Evolutionary conservation across 2,113 vertebrate species (phyloP), one percentile per base, ranked within the genome.

Genomic region (Forbesichthys agassizii): DNA sequence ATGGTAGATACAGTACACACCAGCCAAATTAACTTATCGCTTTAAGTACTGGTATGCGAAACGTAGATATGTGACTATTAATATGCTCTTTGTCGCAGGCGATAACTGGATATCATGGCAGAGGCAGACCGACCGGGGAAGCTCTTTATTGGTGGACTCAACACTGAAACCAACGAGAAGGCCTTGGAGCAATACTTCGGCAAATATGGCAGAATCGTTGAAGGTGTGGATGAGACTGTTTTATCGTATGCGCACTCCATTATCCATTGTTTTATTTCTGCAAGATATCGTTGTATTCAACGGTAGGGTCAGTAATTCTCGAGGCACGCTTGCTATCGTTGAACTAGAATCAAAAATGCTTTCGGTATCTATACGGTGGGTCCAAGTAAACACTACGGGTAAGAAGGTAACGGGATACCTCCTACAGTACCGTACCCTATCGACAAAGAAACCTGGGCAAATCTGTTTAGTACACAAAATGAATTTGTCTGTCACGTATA

Each of bases 51-150:
- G 54, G 54, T 5, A 6, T 56, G 13, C 6, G 3, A 9, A 16
- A 4, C 3, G 51, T 8, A 1, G 5, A 0, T 5, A 16, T 12
- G 3, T 36, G 2, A 18, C 36, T 33, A 14, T 11, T 49, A 12
- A 16, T 4, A 48, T 0, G 51, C 3, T 61, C 5, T 1, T 66
- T 71, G 1, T 71, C 18, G 53, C 16, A 58, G 54, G 27, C 11
- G 51, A 52, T 52, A 9, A 85, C 52, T 14, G 20, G 16, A n/a
- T 57, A 85, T 54, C 48, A 99, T 99, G 97, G 96, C 96, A 61
- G 96, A 99, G 88, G 98, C 96, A 59, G 97, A 99, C 90, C 93
- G 95, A 86, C 98, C 97, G 2, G 98, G 96, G 64, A 99, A 99
- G 62, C 94, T 99, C 18, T 99, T 99, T 83, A 97, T 99, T 77